Conservation (phyloP, 2,888 invertebrate genomes). For the Kryphioiulus occultus region DNA sequence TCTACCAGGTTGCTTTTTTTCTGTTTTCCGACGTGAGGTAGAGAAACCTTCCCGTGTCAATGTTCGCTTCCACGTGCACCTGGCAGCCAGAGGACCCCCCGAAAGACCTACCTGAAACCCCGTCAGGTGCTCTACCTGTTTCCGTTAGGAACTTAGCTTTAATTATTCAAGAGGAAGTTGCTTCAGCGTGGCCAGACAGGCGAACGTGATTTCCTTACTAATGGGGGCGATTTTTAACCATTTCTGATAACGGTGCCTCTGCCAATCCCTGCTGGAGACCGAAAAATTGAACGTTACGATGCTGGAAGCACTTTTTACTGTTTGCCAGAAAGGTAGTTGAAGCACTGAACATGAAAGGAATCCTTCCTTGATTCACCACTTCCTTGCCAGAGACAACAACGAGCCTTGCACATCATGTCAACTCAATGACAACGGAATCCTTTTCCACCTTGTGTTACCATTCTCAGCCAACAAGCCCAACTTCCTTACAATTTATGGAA, state of each 20-base stretch:
- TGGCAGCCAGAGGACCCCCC: neutral
- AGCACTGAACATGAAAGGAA: too few species aligned
- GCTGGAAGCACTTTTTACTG: neutral
- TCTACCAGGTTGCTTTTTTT: neutral
- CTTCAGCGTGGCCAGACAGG: neutral
- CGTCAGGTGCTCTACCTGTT: neutral
- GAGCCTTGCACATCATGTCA: too few species aligned
- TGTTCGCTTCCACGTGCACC: neutral
- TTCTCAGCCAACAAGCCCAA: too few species aligned
- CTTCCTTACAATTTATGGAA: too few species aligned
- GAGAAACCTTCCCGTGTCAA: constrained; percentile 29
- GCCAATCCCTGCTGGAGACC: neutral
- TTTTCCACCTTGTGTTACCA: too few species aligned
- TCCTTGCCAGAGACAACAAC: too few species aligned
- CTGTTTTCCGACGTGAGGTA: neutral
- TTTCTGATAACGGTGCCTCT: neutral
- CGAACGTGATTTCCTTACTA: neutral
- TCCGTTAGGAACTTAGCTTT: neutral
- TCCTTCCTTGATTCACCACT: too few species aligned
- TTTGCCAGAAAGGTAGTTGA: neutral
- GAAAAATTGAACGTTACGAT: neutral
- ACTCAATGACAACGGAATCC: too few species aligned
- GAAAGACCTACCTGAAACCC: too few species aligned
- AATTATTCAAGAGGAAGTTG: neutral
- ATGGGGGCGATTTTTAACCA: neutral